phyloP scores from a whole-genome alignment of 2,113 vertebrate genomes.

The Eurypyga helias region DNA sequence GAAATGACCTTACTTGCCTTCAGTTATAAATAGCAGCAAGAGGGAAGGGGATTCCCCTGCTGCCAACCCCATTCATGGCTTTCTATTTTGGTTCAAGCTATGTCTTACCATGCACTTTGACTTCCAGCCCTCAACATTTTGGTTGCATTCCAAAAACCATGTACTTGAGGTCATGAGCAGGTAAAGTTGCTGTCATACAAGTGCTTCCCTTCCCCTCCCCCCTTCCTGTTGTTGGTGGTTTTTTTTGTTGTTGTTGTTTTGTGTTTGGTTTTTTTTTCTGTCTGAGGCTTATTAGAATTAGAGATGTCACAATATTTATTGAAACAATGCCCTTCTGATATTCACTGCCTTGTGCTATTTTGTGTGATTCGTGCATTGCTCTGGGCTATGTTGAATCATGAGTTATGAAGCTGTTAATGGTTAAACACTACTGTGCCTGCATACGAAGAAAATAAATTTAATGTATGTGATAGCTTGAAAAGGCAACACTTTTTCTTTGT shows the following conservation, averaged over 20 bases:
- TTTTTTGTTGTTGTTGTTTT: not conserved
- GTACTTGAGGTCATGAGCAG: not conserved
- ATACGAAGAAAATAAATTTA: not conserved
- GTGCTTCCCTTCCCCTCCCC: not conserved
- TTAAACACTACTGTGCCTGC: not conserved
- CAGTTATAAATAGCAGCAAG: not conserved
- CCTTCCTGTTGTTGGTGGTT: no score
- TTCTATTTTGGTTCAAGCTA: not conserved
- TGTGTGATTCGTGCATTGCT: rapidly evolving
- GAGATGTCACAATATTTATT: not conserved
- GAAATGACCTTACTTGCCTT: not conserved
- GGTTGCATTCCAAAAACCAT: not conserved
- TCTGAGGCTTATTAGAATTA: not conserved
- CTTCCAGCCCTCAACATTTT: not conserved
- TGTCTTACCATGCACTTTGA: not conserved
- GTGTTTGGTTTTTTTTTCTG: no score
- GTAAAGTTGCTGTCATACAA: not conserved
- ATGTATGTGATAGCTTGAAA: not conserved
- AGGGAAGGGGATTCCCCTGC: not conserved
- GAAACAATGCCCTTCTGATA: not conserved
- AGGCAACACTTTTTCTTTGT: not conserved
- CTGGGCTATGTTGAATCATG: not conserved
- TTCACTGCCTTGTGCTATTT: not conserved
- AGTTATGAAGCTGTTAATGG: not conserved
- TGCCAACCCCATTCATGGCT: not conserved